Evolutionary conservation across 37 sponge, comb jelly and placozoan genomes (phyloP), one percentile per base, ranked within the genome.

Genomic region (Mnemiopsis leidyi): DNA sequence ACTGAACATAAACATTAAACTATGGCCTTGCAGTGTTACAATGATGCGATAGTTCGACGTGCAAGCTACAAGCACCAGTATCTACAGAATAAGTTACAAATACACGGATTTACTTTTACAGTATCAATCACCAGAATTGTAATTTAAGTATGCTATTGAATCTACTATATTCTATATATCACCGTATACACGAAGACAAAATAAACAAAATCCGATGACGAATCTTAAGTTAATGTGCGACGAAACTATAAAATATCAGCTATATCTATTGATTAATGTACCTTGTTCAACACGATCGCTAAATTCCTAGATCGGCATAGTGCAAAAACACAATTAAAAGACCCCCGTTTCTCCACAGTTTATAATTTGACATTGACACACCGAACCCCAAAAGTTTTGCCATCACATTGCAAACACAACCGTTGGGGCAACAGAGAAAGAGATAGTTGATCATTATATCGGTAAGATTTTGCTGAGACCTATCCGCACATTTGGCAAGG

Each of bases 71-170:
- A 48, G 61, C 13, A 48, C 61, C 61, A 48, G 61, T 48, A 48
- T 69, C 73, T 69, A 69, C 73, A 69, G 73, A 69, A 69, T 69
- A 69, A 69, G 24, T 69, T 69, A 69, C 73, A 69, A 69, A 69
- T 69, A 69, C 73, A 69, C 73, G 73, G 73, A 69, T 69, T 25
- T 28, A 69, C 7, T 69, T 69, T 69, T 69, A 25, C 29, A 69
- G 29, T 25, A 69, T 69, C 13, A 48, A 48, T 48, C 13, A 18
- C 61, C 61, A 48, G 61, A 48, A 48, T 48, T 48, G 61, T 13
- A 48, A 48, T 48, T 48, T 18, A 18, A 48, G 61, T 48, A 48
- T 48, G 61, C 13, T 48, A 48, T 48, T 48, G 61, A 48, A 48
- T 48, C 61, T 48, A n/a, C n/a, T n/a, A n/a, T n/a, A n/a, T n/a